Conservation (phyloP, 2,888 invertebrate genomes). For the Chloroclystis v-ata region DNA sequence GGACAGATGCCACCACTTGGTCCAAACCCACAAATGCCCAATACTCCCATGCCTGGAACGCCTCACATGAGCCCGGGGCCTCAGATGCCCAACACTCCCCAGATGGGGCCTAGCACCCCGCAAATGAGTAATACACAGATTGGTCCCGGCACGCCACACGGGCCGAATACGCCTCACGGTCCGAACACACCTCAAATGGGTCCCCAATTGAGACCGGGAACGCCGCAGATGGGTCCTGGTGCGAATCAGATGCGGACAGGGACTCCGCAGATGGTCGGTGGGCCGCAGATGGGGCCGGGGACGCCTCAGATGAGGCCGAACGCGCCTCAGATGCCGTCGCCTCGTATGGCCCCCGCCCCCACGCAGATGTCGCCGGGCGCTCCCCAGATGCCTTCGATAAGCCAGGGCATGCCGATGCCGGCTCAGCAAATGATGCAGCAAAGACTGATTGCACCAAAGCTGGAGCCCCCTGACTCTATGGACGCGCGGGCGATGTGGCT, state of each 20-base stretch:
- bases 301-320: slow-evolving; percentile 46
- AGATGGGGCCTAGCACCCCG: slow-evolving; percentile 21
- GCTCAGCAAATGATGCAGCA: slow-evolving; percentile 66
- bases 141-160: slow-evolving; percentile 28
- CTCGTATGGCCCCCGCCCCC: slow-evolving; percentile 64
- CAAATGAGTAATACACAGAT: slow-evolving; percentile 27
- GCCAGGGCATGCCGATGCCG: slow-evolving; percentile 62
- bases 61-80: slow-evolving; percentile 18
- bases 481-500: slow-evolving; percentile 81
- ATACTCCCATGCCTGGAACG: slow-evolving; percentile 16
- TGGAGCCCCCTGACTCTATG: slow-evolving; percentile 79
- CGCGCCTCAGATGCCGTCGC: slow-evolving; percentile 64
- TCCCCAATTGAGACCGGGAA: slow-evolving; percentile 40
- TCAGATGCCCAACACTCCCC: slow-evolving; percentile 24
- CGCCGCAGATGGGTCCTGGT: slow-evolving; percentile 45
- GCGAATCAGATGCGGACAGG: slow-evolving; percentile 53
- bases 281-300: slow-evolving; percentile 47
- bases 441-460: slow-evolving; percentile 74
- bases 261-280: slow-evolving; percentile 53
- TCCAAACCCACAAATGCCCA: slow-evolving; percentile 23
- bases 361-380: slow-evolving; percentile 69
- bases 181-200: slow-evolving; percentile 51
- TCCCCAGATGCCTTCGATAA: slow-evolving; percentile 65
- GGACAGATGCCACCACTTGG: slow-evolving; percentile 11
- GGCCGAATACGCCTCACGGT: slow-evolving; percentile 37